These are phyloP conservation scores for Enteromius treurensis DNA, from an alignment of 2,797 vertebrate species.

Conservation along the genomic window DNA sequence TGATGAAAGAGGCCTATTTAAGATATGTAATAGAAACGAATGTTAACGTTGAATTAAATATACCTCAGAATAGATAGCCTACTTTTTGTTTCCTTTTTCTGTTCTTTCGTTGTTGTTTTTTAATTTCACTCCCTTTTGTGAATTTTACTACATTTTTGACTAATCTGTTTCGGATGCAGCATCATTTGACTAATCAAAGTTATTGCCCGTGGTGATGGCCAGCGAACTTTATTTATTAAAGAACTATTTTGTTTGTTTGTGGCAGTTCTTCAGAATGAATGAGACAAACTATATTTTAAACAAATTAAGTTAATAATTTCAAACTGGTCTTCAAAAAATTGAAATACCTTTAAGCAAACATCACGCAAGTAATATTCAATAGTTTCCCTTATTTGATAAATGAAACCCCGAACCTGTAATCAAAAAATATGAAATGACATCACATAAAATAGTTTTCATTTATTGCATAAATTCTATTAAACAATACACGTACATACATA, in stretches of 20 bases:
- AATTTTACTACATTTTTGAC: neutral
- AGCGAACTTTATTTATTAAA: neutral
- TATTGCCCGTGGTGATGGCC: neutral
- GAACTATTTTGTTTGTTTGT: neutral
- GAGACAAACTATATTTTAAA: neutral
- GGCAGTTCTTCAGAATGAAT: neutral
- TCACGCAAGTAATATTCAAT: neutral
- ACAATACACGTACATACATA: neutral
- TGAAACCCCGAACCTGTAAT: neutral
- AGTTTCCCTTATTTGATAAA: neutral
- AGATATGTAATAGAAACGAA: neutral
- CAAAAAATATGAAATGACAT: constrained; percentile 9
- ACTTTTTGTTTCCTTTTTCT: neutral
- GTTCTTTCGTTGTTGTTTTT: neutral
- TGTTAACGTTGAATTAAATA: neutral
- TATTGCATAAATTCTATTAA: constrained; percentile 8
- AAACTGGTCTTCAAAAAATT: neutral
- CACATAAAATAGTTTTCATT: neutral
- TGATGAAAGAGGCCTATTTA: neutral
- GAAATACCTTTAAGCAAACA: constrained; percentile 16
- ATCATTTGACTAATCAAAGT: neutral
- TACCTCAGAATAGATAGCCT: neutral
- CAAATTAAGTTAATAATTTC: neutral
- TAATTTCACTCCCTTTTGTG: no score
- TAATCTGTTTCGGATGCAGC: neutral